Conservation (phyloP, 2,797 vertebrate species). For the Catharus ustulatus region DNA sequence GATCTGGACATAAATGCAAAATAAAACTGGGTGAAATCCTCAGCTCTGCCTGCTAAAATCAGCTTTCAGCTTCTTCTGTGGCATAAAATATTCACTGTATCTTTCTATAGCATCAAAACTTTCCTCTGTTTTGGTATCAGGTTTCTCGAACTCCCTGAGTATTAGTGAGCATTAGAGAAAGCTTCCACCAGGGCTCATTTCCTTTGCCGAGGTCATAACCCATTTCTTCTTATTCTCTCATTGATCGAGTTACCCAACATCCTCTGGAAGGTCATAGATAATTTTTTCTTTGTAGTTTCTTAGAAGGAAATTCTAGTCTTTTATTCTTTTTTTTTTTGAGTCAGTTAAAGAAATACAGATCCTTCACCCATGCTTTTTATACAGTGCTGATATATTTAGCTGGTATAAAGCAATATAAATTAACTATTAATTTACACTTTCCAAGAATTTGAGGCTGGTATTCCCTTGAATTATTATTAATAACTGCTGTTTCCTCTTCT, state of each 20-base stretch:
- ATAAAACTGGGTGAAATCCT: not conserved
- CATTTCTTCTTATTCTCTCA: constrained; percentile 37
- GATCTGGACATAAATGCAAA: not conserved
- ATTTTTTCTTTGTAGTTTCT: constrained; percentile 49
- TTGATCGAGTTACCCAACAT: not conserved
- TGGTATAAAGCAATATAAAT: not conserved
- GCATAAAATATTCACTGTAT: not conserved
- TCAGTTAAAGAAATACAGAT: not conserved
- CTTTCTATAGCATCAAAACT: constrained; percentile 16
- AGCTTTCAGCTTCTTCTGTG: not conserved
- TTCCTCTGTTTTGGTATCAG: constrained; percentile 8
- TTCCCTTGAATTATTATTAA: not conserved
- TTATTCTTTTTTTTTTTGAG: not conserved
- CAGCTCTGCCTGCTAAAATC: not conserved
- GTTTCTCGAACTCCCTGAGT: not conserved
- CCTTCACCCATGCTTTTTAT: not conserved
- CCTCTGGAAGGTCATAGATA: not conserved
- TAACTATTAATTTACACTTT: not conserved
- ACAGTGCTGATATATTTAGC: not conserved
- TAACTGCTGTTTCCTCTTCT: not conserved
- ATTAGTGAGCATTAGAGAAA: constrained; percentile 46
- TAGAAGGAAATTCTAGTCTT: not conserved
- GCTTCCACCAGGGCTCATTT: constrained; percentile 12
- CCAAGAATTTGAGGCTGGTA: not conserved
- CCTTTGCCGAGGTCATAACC: constrained; percentile 22